Evolutionary conservation across 1,140 invertebrate genomes (phyloP).

Genomic region (Bombus breviceps): DNA sequence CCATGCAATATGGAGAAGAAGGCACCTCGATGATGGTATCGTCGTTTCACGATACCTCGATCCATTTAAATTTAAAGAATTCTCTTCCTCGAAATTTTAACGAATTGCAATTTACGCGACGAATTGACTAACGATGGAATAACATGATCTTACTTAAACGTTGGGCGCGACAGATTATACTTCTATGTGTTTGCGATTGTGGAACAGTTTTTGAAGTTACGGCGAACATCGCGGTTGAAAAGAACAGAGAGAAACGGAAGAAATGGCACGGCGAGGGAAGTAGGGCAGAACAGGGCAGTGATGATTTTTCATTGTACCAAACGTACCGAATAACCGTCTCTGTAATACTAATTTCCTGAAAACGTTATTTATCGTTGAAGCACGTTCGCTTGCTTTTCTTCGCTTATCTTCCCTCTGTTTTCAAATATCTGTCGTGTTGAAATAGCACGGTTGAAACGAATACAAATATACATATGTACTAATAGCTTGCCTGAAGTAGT

Average conservation of each 20-base stretch:
- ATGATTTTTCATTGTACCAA: neutral
- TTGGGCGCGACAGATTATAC: neutral
- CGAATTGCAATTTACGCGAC: neutral
- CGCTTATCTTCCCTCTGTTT: neutral
- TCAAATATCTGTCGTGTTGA: neutral
- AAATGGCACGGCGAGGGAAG: neutral
- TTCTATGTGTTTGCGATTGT: neutral
- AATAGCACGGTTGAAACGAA: no score
- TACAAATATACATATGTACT: no score
- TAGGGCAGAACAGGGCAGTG: neutral
- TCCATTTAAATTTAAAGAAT: neutral
- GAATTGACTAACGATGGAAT: no score
- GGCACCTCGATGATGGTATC: neutral
- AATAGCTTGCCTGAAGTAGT: accelerated
- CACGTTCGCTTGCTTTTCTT: neutral
- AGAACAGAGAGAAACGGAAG: neutral
- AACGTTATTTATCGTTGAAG: neutral
- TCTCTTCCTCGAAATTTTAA: neutral
- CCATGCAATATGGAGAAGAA: neutral
- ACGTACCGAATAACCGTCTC: neutral
- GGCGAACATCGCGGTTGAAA: neutral
- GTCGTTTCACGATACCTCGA: neutral
- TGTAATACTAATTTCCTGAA: neutral
- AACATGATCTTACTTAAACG: no score
- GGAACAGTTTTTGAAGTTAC: neutral